phyloP scores from a whole-genome alignment of 2,113 vertebrate genomes.

The Syngnathoides biaculeatus region DNA sequence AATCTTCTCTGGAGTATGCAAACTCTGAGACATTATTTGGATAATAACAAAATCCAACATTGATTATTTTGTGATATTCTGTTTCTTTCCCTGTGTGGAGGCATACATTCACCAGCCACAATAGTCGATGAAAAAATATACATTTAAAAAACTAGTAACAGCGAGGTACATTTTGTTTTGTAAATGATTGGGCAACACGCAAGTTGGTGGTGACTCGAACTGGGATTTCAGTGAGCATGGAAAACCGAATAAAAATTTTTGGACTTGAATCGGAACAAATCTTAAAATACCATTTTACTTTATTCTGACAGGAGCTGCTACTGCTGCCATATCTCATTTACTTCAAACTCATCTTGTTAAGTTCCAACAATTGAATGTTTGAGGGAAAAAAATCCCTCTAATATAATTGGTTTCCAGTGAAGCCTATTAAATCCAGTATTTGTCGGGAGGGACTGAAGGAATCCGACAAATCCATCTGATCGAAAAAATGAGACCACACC shows the following conservation, averaged over 20 bases:
- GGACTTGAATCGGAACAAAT: too few species aligned
- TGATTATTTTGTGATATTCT: neutral
- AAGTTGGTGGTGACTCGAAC: too few species aligned
- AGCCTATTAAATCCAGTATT: slow-evolving; percentile 30
- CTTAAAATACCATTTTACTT: too few species aligned
- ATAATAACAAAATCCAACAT: neutral
- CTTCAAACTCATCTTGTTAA: neutral
- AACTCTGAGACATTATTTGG: neutral
- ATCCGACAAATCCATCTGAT: slow-evolving; percentile 35
- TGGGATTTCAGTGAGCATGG: too few species aligned
- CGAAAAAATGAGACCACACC: slow-evolving; percentile 42
- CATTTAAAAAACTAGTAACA: too few species aligned
- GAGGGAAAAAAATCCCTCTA: slow-evolving; percentile 13
- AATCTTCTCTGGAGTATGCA: slow-evolving; percentile 40
- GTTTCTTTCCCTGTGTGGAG: neutral
- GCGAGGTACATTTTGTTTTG: too few species aligned
- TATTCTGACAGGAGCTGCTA: too few species aligned
- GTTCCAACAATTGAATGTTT: slow-evolving; percentile 13
- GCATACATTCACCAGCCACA: neutral
- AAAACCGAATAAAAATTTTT: too few species aligned
- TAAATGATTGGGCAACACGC: too few species aligned
- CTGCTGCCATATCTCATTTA: too few species aligned
- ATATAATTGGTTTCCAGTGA: slow-evolving; percentile 11
- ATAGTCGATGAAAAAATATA: slow-evolving; percentile 5
- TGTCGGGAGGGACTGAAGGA: slow-evolving; percentile 17